Evolutionary conservation across 2,888 invertebrate species (phyloP).

Genomic region (Ophioninae sp.): DNA sequence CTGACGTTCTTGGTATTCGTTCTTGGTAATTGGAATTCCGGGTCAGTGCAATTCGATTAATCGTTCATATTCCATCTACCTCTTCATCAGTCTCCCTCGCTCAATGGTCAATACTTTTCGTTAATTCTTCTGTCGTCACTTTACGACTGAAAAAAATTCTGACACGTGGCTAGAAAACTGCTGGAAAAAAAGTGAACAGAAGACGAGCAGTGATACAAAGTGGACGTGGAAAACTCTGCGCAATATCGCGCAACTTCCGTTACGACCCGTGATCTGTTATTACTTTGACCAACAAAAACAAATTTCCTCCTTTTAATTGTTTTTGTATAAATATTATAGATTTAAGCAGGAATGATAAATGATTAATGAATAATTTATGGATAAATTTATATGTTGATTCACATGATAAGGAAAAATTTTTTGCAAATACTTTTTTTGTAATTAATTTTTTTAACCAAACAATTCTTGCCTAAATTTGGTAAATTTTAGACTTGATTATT

Average conservation of each 20-base stretch:
- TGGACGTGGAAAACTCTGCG: neutral
- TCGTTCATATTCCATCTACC: neutral
- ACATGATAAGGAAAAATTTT: too few relatives aligned
- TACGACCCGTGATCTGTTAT: conserved; percentile 32
- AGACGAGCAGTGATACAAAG: conserved; percentile 24
- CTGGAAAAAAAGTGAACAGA: neutral
- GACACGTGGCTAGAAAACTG: conserved; percentile 2
- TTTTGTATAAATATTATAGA: too few relatives aligned
- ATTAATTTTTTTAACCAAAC: too few relatives aligned
- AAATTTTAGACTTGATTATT: too few relatives aligned
- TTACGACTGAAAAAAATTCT: neutral
- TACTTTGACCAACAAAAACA: neutral
- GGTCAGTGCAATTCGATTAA: conserved; percentile 23
- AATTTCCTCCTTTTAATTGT: too few relatives aligned
- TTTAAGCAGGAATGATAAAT: too few relatives aligned
- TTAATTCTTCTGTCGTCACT: neutral
- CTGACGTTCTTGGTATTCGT: neutral
- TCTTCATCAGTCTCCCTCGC: neutral
- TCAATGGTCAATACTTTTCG: neutral
- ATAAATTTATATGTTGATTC: too few relatives aligned
- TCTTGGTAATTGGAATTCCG: conserved; percentile 12
- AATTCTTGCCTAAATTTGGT: too few relatives aligned
- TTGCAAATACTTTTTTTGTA: too few relatives aligned
- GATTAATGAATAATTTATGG: too few relatives aligned
- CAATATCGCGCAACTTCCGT: conserved; percentile 20